Evolutionary conservation across 2,797 vertebrate species (phyloP).

Genomic region (Betta splendens): DNA sequence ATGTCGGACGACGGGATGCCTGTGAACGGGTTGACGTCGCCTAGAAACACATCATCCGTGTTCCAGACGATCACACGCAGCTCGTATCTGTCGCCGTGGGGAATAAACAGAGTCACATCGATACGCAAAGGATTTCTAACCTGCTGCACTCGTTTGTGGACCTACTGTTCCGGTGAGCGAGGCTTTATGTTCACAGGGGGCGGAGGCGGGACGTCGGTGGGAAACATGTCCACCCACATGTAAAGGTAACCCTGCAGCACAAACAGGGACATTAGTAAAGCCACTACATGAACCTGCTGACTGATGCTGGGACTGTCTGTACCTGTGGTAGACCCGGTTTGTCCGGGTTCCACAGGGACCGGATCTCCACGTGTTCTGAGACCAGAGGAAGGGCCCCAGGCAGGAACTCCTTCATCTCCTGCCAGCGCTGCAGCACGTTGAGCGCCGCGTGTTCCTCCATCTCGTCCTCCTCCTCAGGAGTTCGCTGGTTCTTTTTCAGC

Average conservation of each 20-base stretch:
- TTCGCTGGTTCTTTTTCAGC: constrained; percentile 77
- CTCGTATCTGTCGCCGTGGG: constrained; percentile 83
- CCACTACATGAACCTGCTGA: not conserved
- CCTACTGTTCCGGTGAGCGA: constrained; percentile 88
- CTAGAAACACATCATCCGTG: constrained; percentile 90
- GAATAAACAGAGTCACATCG: constrained; percentile 4
- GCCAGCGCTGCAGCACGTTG: constrained; percentile 88
- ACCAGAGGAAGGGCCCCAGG: constrained; percentile 84
- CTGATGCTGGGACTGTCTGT: not conserved
- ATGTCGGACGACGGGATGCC: constrained; percentile 92
- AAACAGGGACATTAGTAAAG: constrained; percentile 7
- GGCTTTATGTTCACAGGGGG: constrained; percentile 92
- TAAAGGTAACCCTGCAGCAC: constrained; percentile 87
- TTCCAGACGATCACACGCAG: constrained; percentile 95
- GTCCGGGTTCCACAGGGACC: constrained; percentile 82
- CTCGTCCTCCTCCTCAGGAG: constrained; percentile 72
- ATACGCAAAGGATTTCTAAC: not conserved
- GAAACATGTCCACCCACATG: constrained; percentile 98
- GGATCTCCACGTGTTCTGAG: constrained; percentile 90
- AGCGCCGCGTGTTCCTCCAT: constrained; percentile 89
- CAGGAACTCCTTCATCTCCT: constrained; percentile 87
- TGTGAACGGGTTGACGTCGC: constrained; percentile 91
- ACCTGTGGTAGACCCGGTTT: constrained; percentile 91
- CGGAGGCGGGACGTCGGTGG: constrained; percentile 87
- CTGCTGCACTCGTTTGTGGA: not conserved